These are phyloP conservation scores for Polymixis flavicincta DNA, from an alignment of 2,888 invertebrate species.

Conservation along the genomic window DNA sequence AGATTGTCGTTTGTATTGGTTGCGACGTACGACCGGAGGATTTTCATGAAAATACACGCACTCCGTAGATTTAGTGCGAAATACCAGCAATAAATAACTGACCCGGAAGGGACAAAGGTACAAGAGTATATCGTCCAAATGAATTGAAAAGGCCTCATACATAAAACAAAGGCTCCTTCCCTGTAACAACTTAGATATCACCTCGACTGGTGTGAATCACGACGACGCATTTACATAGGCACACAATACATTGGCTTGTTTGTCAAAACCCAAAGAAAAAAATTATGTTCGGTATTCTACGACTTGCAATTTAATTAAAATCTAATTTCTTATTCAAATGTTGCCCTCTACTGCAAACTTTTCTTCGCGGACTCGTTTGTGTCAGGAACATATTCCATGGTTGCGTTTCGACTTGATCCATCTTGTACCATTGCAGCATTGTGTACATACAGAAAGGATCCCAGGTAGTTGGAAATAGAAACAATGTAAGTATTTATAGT, in stretches of 20 bases:
- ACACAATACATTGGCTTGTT: constrained; percentile 56
- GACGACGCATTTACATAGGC: constrained; percentile 79
- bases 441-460: constrained; percentile 29
- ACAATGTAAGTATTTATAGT: constrained; percentile 59
- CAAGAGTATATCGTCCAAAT: constrained; percentile 86
- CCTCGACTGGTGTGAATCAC: constrained; percentile 79
- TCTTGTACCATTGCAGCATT: constrained; percentile 13
- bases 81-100: constrained; percentile 89
- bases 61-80: constrained; percentile 83
- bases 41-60: constrained; percentile 79
- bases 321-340: constrained; percentile 15
- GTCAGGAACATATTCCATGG: constrained; percentile 5
- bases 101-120: constrained; percentile 89
- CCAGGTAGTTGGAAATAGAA: constrained; percentile 46
- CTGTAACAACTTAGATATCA: constrained; percentile 79
- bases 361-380: constrained; percentile 20
- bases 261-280: constrained; percentile 45
- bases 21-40: constrained; percentile 66
- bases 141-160: constrained; percentile 89
- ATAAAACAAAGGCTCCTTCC: constrained; percentile 84
- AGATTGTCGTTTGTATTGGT: constrained; percentile 74
- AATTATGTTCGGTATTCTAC: constrained; percentile 28
- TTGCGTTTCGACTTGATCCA: constrained; percentile 17
- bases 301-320: constrained; percentile 31
- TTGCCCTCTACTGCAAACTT: constrained; percentile 7